Base-by-base conservation (phyloP, 2,113 vertebrate genomes). In the Equus przewalskii region DNA sequence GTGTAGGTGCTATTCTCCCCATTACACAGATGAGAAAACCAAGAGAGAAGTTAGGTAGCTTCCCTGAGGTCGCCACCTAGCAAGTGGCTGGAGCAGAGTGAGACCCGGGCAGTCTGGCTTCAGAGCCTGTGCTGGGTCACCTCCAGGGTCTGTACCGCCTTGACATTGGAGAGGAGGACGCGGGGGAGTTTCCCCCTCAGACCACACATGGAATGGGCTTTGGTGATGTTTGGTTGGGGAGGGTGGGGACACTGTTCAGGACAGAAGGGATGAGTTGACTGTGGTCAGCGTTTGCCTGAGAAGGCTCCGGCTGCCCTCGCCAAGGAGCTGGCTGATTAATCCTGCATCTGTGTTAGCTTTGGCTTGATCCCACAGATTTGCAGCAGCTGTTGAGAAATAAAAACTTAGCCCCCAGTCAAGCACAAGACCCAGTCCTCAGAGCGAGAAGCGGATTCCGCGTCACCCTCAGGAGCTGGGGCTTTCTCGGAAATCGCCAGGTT, bases 321-420 rank as follows among this genome's bases (percentile, higher is more conserved):
- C 97, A 83, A 87, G 56, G 36, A 92, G 98, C 60, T 89, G 0
- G 0, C 83, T 98, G 98, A 98, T 98, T 97, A 98, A 97, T 98
- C 98, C 96, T 87, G 96, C 98, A 98, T 98, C 98, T 99, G 98
- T 98, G 98, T 99, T 98, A 98, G 98, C 98, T 98, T 99, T 99
- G 98, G 98, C 98, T 95, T 97, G 94, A 98, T 98, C 98, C 97
- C 83, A 94, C 86, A 98, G 98, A 98, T 98, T 98, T 97, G 96
- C 98, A 99, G 91, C 99, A 99, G 98, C 99, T 99, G 98, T 98
- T 98, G 98, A 98, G 98, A 98, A 98, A 98, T 85, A 1, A 94
- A 97, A 99, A 97, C 97, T 98, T 93, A 98, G 98, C 83, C 79
- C 94, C 87, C 67, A 21, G 81, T 98, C 98, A 98, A 98, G 98